Evolutionary conservation across 1,140 invertebrate genomes (phyloP), one percentile per base, ranked within the genome.

Genomic region (Camponotus pennsylvanicus): DNA sequence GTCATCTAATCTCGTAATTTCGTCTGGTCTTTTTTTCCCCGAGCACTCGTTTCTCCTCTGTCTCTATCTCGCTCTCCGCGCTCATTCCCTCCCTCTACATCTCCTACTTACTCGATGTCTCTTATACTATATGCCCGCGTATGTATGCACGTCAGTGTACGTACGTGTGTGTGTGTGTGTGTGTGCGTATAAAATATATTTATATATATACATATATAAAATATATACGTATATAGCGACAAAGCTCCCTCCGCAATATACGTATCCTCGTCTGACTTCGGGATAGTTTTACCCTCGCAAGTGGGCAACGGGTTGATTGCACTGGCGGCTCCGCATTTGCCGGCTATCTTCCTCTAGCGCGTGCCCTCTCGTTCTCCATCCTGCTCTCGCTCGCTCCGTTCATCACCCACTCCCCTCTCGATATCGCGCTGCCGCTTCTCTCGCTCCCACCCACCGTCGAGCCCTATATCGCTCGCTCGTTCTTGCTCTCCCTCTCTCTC

Each of bases 301-400:
- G 89, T 90, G 91, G 89, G 89, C 91, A 93, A 92, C 93, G 93
- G 94, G 94, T 94, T 95, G 94, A 95, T 95, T 95, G 94, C 94
- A 95, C 94, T 93, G 92, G 87, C 93, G 91, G 92, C 91, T 90
- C 91, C 89, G 88, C 91, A 86, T 91, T 93, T 91, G 89, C 90
- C 90, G 91, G 87, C 91, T 87, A 75, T 93, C 89, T 92, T 85
- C 66, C 61, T 79, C 83, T 18, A 69, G 34, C 71, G 66, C 34
- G 52, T 55, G 40, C 40, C 13, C 59, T 88, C 82, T 76, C 87
- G 57, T 64, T 88, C 32, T 57, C 32, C 55, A 40, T 80, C 63
- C 49, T 27, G 34, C 75, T 55, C 85, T 77, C 85, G 8, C 86
- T 77, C 89, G 82, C 82, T 87, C 70, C 64, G 67, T 87, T 67